These are phyloP conservation scores for Venturia canescens DNA, from an alignment of 1,140 invertebrate genomes.

Conservation along the genomic window DNA sequence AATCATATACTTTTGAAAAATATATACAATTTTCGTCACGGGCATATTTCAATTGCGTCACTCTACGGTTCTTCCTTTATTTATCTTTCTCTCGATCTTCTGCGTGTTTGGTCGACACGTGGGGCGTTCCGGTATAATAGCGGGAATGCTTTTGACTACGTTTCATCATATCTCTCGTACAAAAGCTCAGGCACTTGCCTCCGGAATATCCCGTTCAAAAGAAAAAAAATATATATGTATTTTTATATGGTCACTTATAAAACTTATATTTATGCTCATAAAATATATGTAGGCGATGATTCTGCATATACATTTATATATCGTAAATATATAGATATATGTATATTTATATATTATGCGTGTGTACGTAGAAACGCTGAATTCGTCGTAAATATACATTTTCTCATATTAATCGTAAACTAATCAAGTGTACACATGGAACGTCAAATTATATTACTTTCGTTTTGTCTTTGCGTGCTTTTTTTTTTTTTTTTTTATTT, in stretches of 20 bases:
- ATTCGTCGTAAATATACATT: conserved; percentile 7
- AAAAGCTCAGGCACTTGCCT: too few relatives aligned
- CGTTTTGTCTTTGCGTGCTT: not conserved
- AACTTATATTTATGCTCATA: conserved; percentile 49
- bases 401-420: not conserved
- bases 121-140: too few relatives aligned
- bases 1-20: conserved; percentile 46
- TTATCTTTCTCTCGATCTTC: too few relatives aligned
- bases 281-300: conserved; percentile 26
- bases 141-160: too few relatives aligned
- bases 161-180: too few relatives aligned
- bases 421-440: not conserved
- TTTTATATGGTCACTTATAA: conserved; percentile 65
- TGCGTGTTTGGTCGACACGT: too few relatives aligned
- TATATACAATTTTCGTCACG: conserved; percentile 52
- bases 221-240: conserved; percentile 57
- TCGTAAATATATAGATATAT: too few relatives aligned
- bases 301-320: conserved; percentile 29
- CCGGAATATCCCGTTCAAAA: too few relatives aligned
- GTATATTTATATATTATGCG: conserved; percentile 20
- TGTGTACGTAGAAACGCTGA: conserved; percentile 7
- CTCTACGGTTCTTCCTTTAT: conserved; percentile 5
- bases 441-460: not conserved
- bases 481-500: not conserved
- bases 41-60: conserved; percentile 39